Evolutionary conservation across 2,797 vertebrate species (phyloP).

Genomic region (Denticeps clupeoides): DNA sequence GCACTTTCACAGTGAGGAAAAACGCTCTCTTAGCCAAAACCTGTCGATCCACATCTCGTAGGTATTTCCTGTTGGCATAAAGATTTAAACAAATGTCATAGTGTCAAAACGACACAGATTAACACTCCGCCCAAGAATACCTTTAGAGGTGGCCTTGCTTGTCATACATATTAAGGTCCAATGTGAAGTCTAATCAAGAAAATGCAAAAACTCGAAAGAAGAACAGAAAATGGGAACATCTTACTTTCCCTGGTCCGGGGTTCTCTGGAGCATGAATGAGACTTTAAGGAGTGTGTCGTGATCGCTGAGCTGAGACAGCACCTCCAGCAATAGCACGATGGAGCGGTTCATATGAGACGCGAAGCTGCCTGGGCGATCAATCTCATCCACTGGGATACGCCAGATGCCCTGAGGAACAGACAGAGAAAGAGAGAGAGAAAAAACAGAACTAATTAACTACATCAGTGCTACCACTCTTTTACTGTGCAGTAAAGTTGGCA

Average conservation of each 20-base stretch:
- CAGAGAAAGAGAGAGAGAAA: not conserved
- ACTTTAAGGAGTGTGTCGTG: constrained; percentile 89
- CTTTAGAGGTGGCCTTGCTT: no score
- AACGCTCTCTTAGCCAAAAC: constrained; percentile 92
- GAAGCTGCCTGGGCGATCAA: constrained; percentile 95
- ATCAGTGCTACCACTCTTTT: no score
- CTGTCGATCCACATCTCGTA: constrained; percentile 97
- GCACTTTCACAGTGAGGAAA: constrained; percentile 89
- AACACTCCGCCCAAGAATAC: no score
- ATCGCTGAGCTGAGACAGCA: constrained; percentile 86
- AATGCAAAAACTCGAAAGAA: constrained; percentile 3
- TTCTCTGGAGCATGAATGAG: constrained; percentile 96
- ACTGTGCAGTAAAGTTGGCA: no score
- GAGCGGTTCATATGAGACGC: constrained; percentile 99
- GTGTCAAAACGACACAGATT: no score
- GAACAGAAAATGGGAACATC: constrained; percentile 26
- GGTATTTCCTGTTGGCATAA: constrained; percentile 73
- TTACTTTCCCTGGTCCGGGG: constrained; percentile 99
- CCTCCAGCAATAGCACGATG: constrained; percentile 85
- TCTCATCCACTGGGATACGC: constrained; percentile 98
- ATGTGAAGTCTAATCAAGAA: not conserved
- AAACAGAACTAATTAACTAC: constrained; percentile 6
- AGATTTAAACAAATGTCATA: not conserved
- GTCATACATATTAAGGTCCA: no score
- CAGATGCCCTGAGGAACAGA: constrained; percentile 80